A percentile compares a stretch with the other conserved stretches of the same genome.
These are phyloP conservation scores for Neotragus pygmaeus DNA, from an alignment of 2,113 vertebrate genomes.

Conservation along the genomic window DNA sequence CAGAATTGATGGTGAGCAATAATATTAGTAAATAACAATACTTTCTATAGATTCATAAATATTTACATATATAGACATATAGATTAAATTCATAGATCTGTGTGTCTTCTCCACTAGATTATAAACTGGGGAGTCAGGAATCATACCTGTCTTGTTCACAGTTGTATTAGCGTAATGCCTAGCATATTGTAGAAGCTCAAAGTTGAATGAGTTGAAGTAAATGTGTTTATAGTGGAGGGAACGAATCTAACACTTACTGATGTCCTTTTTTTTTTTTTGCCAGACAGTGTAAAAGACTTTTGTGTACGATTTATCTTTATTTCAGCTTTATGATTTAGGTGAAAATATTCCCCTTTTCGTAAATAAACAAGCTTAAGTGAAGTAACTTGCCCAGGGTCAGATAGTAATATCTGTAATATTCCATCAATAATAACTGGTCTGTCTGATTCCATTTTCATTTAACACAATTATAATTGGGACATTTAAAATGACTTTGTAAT, in stretches of 20 bases:
- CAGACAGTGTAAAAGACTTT: background rate
- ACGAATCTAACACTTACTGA: background rate
- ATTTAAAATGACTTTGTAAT: slow-evolving; percentile 1
- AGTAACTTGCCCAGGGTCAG: background rate
- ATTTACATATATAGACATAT: background rate
- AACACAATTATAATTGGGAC: background rate
- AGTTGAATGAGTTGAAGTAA: background rate
- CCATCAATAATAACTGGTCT: background rate
- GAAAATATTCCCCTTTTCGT: background rate
- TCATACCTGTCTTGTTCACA: background rate
- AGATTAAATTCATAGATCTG: background rate
- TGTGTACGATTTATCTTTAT: background rate
- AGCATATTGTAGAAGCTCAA: background rate
- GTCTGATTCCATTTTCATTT: background rate
- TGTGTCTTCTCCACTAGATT: background rate
- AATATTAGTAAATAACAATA: background rate
- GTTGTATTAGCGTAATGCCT: background rate
- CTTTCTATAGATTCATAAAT: background rate
- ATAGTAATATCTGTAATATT: background rate
- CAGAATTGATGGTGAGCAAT: background rate
- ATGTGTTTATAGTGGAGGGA: background rate
- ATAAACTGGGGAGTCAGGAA: background rate
- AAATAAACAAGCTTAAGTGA: background rate
- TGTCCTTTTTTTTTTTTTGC: background rate
- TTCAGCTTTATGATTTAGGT: background rate